Evolutionary conservation across 2,113 vertebrate species (phyloP), one percentile per base, ranked within the genome.

Genomic region (Hemibagrus wyckioides): DNA sequence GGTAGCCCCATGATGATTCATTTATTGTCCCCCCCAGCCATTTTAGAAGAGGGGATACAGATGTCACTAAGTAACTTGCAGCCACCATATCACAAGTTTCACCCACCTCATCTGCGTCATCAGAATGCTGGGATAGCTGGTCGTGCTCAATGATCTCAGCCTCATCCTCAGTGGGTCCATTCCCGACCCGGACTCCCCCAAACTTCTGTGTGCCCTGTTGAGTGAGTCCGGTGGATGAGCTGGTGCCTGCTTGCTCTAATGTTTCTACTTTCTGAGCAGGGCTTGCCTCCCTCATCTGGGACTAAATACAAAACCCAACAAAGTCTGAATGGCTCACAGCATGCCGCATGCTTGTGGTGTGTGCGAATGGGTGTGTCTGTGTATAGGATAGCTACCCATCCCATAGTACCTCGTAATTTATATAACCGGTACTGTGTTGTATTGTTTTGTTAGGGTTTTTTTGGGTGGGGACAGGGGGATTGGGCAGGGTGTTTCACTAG

Each of bases 91-190:
- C 44, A 48, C 56, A 61, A 14, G 13, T 80, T 77, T 19, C 71
- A 88, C 96, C 96, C 93, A 99, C 98, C 96, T 99, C 97, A 61
- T 99, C 97, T 59, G 96, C 96, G 76, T 99, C 98, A 92, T 99
- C 98, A 2, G 98, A 98, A 92, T 99, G 97, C 92, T 97, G 98
- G 67, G 98, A 99, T 88, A 99, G 96, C 92, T 99, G 97, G 95
- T 99, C 98, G 87, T 99, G 98, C 91, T 99, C 97, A 93, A 99
- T 98, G 94, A 99, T 99, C 95, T 98, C 98, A 91, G 98, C 98
- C 95, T 99, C 98, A 88, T 99, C 98, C 93, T 99, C 98, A 3
- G 98, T 99, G 33, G 98, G 98, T 89, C 98, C 98, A 59, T 99
- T 99, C 92, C 98, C 97, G 92, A 99, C 97, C 89, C 98, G 97